phyloP scores from a whole-genome alignment of 2,888 invertebrate species.

The Lasioglossum vierecki region DNA sequence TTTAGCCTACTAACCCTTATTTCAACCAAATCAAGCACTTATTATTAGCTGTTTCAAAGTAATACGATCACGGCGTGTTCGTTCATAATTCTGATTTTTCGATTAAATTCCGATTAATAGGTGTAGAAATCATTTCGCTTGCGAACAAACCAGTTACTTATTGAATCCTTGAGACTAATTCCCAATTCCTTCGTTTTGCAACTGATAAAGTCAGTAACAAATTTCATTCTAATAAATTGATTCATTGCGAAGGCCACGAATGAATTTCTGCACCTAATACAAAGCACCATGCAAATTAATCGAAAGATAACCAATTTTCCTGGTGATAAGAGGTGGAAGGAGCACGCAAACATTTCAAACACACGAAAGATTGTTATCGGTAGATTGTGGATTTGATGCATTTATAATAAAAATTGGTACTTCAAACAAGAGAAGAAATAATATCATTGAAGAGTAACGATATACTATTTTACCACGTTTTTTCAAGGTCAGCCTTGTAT shows the following conservation, averaged over 20 bases:
- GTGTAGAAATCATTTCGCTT: neutral
- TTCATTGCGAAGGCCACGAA: neutral
- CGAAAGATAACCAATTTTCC: neutral
- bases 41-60: neutral
- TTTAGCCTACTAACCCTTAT: slow-evolving; percentile 1
- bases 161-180: neutral
- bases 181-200: neutral
- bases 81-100: too few relatives aligned
- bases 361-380: neutral
- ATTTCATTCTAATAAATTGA: neutral
- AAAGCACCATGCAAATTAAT: neutral
- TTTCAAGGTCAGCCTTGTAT: neutral
- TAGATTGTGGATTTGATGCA: too few relatives aligned
- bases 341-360: neutral
- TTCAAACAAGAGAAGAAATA: too few relatives aligned
- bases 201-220: neutral
- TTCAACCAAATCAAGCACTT: neutral
- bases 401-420: too few relatives aligned
- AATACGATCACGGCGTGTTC: too few relatives aligned
- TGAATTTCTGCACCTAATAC: neutral
- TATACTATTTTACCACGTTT: too few relatives aligned
- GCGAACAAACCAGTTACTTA: neutral
- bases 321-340: neutral
- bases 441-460: too few relatives aligned
- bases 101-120: too few relatives aligned